phyloP scores from a whole-genome alignment of 1,140 invertebrate genomes.

The Conus betulinus region DNA sequence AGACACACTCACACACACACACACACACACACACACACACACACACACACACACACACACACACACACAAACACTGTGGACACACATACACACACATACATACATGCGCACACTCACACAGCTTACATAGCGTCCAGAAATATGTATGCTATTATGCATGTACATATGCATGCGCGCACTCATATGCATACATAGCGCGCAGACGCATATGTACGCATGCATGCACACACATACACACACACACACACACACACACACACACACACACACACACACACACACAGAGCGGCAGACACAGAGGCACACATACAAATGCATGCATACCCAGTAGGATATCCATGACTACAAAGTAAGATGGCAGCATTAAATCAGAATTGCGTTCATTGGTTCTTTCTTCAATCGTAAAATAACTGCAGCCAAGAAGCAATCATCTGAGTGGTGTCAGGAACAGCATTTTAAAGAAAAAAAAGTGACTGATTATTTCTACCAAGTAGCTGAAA shows the following conservation, averaged over 20 bases:
- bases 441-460: too few relatives aligned
- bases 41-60: too few relatives aligned
- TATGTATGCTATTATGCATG: not conserved
- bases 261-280: too few relatives aligned
- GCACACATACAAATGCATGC: not conserved
- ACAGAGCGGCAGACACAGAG: too few relatives aligned
- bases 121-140: not conserved
- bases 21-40: slow-evolving; percentile 90
- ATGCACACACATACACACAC: not conserved
- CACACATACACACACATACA: too few relatives aligned
- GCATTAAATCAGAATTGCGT: not conserved
- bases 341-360: not conserved
- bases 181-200: too few relatives aligned
- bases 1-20: slow-evolving; percentile 91
- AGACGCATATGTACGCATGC: not conserved
- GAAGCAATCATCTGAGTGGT: too few relatives aligned
- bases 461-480: too few relatives aligned
- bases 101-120: slow-evolving; percentile 64
- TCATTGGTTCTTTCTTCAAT: not conserved
- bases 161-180: not conserved
- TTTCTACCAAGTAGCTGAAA: too few relatives aligned
- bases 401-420: too few relatives aligned
- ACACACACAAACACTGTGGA: too few relatives aligned
- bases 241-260: not conserved
- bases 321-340: not conserved